These are phyloP conservation scores for Gouania willdenowi DNA, from an alignment of 2,797 vertebrate species.

Conservation along the genomic window DNA sequence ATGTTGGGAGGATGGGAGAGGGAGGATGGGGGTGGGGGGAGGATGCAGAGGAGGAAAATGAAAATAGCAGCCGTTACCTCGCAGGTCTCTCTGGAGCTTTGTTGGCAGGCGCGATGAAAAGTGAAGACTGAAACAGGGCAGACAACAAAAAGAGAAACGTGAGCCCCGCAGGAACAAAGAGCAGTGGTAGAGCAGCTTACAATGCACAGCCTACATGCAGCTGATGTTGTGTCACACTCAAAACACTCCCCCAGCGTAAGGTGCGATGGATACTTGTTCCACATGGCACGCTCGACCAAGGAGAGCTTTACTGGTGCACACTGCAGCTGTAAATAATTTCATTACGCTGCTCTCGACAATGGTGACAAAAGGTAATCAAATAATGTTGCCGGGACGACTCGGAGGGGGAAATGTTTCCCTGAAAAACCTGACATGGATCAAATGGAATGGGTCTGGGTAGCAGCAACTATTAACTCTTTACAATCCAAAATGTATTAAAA, in stretches of 20 bases:
- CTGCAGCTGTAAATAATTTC: no score
- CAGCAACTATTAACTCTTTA: conserved; percentile 13
- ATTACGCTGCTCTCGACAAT: conserved; percentile 17
- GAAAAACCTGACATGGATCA: conserved; percentile 64
- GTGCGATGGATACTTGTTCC: conserved; percentile 56
- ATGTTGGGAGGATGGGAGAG: conserved; percentile 37
- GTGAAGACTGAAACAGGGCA: conserved; percentile 81
- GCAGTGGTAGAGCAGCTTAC: conserved; percentile 42
- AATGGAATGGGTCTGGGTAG: conserved; percentile 44
- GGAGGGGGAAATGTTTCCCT: conserved; percentile 34
- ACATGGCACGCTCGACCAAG: conserved; percentile 50
- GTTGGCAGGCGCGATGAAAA: conserved; percentile 83
- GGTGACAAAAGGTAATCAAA: conserved; percentile 42
- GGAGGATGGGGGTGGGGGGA: conserved; percentile 14
- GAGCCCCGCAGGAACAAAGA: conserved; percentile 72
- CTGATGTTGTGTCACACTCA: conserved; percentile 58
- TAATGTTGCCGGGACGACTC: conserved; percentile 29
- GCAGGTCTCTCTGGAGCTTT: conserved; percentile 83
- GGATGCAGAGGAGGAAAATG: conserved; percentile 35
- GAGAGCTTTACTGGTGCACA: conserved; percentile 8
- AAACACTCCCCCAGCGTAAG: conserved; percentile 61
- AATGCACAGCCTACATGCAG: conserved; percentile 53
- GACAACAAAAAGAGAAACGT: conserved; percentile 71
- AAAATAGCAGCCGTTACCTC: conserved; percentile 81
- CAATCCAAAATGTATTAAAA: no score